A percentile compares a stretch with the other conserved stretches of the same genome.
Evolutionary conservation across 2,797 vertebrate species (phyloP).

Genomic region (Pangasius krempfi): DNA sequence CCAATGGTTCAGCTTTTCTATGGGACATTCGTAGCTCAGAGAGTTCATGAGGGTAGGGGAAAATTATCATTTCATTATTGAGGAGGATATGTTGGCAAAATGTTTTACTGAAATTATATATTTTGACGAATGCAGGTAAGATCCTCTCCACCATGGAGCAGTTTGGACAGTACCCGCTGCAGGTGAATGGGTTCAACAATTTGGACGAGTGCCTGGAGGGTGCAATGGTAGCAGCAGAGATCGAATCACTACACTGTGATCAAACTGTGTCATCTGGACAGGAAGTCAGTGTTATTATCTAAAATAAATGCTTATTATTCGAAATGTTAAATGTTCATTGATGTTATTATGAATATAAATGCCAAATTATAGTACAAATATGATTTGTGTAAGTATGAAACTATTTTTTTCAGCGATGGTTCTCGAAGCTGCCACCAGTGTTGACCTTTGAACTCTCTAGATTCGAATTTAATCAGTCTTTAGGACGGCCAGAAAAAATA

Average conservation of each 20-base stretch:
- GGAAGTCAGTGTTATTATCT: conserved; percentile 77
- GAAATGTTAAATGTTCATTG: not conserved
- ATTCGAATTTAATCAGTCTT: conserved; percentile 96
- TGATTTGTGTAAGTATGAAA: not conserved
- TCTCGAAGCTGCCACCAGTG: conserved; percentile 92
- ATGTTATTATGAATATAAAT: not conserved
- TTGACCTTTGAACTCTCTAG: conserved; percentile 97
- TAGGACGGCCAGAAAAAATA: conserved; percentile 96
- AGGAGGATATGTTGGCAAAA: not conserved
- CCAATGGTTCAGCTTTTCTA: conserved; percentile 99
- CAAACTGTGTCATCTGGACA: conserved; percentile 79
- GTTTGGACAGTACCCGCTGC: conserved; percentile 98
- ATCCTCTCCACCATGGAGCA: conserved; percentile 89
- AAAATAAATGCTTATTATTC: not conserved
- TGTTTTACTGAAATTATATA: not conserved
- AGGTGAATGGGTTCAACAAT: conserved; percentile 94
- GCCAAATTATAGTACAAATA: not conserved
- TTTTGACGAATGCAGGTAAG: conserved; percentile 74
- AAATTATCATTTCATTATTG: not conserved
- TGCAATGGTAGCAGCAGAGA: conserved; percentile 91
- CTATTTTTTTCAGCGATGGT: conserved; percentile 86
- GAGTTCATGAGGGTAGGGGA: conserved; percentile 84
- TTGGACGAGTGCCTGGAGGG: conserved; percentile 93
- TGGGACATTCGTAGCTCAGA: conserved; percentile 91
- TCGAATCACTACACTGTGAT: conserved; percentile 80